Conservation (phyloP, 2,113 vertebrate species). For the Ctenodactylus gundi region DNA sequence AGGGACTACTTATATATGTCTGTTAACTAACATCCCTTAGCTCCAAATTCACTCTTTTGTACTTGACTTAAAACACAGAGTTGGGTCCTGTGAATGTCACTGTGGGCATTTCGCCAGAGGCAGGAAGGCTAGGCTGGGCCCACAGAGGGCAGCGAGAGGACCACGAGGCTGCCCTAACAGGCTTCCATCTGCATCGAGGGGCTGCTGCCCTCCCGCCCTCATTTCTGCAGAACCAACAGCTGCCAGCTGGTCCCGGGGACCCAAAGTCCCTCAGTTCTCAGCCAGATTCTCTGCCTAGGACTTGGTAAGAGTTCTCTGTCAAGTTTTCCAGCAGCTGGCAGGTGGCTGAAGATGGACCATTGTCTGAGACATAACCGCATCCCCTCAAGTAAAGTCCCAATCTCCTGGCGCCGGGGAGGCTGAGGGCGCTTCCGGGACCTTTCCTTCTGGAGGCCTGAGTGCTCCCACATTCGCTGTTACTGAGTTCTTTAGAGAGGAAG, state of each 20-base stretch:
- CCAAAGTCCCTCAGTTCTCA: too few species aligned
- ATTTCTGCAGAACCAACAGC: not conserved
- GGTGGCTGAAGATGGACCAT: too few species aligned
- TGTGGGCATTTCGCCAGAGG: not conserved
- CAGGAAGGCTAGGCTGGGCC: not conserved
- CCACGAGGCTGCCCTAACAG: rapidly evolving
- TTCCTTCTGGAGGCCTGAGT: too few species aligned
- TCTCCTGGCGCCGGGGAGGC: not conserved
- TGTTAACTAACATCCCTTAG: not conserved
- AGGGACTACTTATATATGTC: not conserved
- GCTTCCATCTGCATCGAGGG: rapidly evolving
- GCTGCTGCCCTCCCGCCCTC: not conserved
- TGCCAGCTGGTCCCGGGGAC: not conserved
- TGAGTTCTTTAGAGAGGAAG: not conserved
- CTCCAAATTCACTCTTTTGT: not conserved
- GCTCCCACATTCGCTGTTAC: not conserved
- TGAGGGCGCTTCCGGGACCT: too few species aligned
- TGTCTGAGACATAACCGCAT: too few species aligned
- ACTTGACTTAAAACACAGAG: not conserved
- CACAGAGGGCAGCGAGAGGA: not conserved
- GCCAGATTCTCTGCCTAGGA: not conserved
- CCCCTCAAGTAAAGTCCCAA: not conserved
- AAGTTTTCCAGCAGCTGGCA: not conserved
- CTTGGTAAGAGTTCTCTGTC: not conserved
- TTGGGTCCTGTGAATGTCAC: not conserved